Evolutionary conservation across 2,113 vertebrate species (phyloP).

Genomic region (Suricata suricatta): DNA sequence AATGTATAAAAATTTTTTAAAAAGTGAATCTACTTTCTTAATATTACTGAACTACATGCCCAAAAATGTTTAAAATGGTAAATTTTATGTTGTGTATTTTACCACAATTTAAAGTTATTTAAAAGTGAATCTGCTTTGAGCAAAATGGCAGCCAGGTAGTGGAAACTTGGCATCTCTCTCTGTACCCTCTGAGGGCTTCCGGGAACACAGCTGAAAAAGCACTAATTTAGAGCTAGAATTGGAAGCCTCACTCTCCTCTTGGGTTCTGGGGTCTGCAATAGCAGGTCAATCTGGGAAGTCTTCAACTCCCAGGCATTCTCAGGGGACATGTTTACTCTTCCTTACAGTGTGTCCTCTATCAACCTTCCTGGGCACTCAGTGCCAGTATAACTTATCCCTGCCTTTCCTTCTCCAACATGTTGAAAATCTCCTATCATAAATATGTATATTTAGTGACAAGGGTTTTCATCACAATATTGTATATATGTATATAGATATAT

Average conservation of each 20-base stretch:
- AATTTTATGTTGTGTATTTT: background rate
- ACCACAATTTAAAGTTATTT: background rate
- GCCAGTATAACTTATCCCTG: background rate
- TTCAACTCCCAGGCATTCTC: background rate
- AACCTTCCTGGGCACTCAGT: background rate
- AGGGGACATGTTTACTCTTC: background rate
- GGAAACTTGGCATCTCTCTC: background rate
- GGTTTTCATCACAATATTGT: background rate
- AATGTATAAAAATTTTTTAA: background rate
- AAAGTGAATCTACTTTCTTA: slow-evolving; percentile 22
- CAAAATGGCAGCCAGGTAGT: background rate
- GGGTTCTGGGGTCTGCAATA: background rate
- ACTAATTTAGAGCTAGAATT: background rate
- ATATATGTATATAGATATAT: background rate
- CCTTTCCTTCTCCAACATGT: background rate
- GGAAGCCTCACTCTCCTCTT: background rate
- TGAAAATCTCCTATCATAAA: background rate
- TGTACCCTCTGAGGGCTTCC: background rate
- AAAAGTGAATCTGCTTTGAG: background rate
- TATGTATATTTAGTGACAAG: background rate
- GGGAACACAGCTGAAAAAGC: background rate
- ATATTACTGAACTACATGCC: background rate
- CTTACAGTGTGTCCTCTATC: background rate
- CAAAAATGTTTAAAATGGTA: background rate
- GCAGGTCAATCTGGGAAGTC: background rate